Base-by-base conservation (phyloP, 2,888 invertebrate genomes). In the Hecatera dysodea region DNA sequence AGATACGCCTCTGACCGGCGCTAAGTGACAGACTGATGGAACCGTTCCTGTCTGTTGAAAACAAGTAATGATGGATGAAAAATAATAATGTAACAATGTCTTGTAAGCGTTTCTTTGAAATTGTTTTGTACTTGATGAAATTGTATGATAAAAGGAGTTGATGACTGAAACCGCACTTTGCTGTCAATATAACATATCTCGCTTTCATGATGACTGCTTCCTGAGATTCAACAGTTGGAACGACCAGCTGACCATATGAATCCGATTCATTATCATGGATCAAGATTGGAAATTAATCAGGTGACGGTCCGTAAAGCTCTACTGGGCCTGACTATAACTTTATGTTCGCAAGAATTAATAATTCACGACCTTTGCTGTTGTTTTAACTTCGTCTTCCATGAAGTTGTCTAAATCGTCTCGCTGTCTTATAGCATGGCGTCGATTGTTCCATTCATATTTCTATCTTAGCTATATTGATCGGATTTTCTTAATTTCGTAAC, bases 1-100 rank as follows among this genome's bases (percentile, higher is more conserved):
- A 72, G 71, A 67, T 76, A 84, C 73, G 79, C 72, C 70, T 75
- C 53, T 57, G 56, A 67, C 62, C 52, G 77, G 59, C 48, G 65
- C 64, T 67, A 67, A 81, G 67, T 82, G 83, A 83, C 84, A 82
- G 78, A 12, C 57, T 82, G 77, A 86, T 82, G 70, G 76, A 77
- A 67, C 67, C 55, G 83, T 81, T 80, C 67, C 72, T 60, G 78
- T 79, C 78, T 65, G 68, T 70, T 79, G 74, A 60, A 60, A 76
- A 72, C 75, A 70, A 64, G 65, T 68, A 69, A 68, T 71, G 57
- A 74, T 60, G 27, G 60, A 75, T 71, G 59, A 65, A 75, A 78
- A 62, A 60, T 60, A 60, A 71, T 60, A 75, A 72, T 70, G 60
- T 67, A 68, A 72, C 60, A 75, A 56, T 57, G 29, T 80, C 46